Percentiles rank a stretch among this genome's conserved stretches.
phyloP scores from a whole-genome alignment of 2,797 vertebrate species.

The Myiotriccus ornatus region DNA sequence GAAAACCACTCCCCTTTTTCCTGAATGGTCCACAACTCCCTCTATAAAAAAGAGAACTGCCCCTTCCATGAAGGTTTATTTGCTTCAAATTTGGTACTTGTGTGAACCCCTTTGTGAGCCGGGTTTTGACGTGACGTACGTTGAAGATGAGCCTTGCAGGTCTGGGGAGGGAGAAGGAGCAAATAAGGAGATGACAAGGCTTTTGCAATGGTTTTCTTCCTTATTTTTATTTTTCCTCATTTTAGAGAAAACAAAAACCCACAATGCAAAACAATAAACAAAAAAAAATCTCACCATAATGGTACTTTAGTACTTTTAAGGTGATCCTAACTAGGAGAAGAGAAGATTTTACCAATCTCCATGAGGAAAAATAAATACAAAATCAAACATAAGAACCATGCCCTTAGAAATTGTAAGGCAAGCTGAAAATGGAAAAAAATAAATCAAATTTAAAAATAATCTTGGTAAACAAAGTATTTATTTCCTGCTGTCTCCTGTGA shows the following conservation, averaged over 20 bases:
- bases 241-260: not conserved
- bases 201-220: not conserved
- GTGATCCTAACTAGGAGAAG: not conserved
- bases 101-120: too few species aligned
- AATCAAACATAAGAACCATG: not conserved
- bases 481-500: not conserved
- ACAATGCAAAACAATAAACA: not conserved
- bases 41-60: too few species aligned
- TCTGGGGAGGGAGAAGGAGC: not conserved
- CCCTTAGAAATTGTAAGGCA: not conserved
- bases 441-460: not conserved
- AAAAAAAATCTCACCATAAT: rapidly evolving
- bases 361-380: not conserved
- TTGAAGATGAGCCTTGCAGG: not conserved
- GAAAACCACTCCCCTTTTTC: too few species aligned
- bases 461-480: not conserved
- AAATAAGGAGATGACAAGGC: not conserved
- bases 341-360: not conserved
- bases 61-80: too few species aligned
- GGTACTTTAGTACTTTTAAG: not conserved
- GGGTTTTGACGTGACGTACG: too few species aligned
- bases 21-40: too few species aligned
- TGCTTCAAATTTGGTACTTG: too few species aligned
- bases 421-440: not conserved
- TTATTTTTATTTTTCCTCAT: not conserved